Conservation (phyloP, 2,797 vertebrate species). For the Aselliscus stoliczkanus region DNA sequence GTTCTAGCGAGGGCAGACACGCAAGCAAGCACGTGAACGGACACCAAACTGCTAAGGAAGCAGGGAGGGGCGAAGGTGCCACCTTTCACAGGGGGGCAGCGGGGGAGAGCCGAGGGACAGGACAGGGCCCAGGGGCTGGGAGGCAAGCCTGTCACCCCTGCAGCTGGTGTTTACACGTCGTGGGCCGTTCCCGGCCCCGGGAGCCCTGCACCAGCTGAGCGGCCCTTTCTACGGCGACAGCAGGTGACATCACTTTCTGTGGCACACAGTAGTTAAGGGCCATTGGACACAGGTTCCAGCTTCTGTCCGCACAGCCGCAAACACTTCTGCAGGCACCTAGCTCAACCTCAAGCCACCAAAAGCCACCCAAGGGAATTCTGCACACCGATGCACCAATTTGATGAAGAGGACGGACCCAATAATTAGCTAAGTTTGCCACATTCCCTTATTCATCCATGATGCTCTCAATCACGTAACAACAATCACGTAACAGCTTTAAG, state of each 20-base stretch:
- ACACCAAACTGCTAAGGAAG: rapidly evolving
- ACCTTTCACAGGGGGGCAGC: rapidly evolving
- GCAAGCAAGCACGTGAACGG: neutral
- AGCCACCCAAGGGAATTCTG: neutral
- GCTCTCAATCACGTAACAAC: neutral
- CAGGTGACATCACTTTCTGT: rapidly evolving
- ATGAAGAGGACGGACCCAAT: no score
- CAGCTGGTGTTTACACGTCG: neutral
- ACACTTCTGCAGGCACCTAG: rapidly evolving
- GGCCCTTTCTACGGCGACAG: neutral
- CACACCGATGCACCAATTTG: neutral
- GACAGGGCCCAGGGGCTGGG: neutral
- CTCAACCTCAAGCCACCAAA: rapidly evolving
- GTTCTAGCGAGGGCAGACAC: no score
- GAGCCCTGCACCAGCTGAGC: rapidly evolving
- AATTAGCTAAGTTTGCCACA: neutral
- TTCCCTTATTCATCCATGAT: no score
- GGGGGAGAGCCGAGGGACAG: no score
- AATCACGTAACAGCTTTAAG: neutral
- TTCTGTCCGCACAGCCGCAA: neutral
- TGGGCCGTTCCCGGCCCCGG: rapidly evolving
- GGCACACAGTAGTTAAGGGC: neutral
- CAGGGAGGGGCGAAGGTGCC: rapidly evolving
- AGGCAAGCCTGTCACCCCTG: rapidly evolving
- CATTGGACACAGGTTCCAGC: neutral